phyloP scores from a whole-genome alignment of 2,797 vertebrate species.

The Leucoraja ocellata region DNA sequence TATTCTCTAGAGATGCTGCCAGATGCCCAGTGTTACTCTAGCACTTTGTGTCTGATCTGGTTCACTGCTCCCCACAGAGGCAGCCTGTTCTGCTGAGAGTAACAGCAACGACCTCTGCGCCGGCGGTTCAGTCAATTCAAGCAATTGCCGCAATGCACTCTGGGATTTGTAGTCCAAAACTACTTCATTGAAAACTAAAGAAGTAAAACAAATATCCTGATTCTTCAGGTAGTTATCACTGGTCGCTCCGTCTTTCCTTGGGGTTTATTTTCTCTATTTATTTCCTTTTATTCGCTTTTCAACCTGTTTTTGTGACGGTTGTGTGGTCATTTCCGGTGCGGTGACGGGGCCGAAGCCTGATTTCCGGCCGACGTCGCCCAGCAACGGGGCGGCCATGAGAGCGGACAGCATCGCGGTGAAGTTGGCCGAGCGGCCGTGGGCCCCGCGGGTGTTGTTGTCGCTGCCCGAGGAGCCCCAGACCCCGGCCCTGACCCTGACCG shows the following conservation, averaged over 20 bases:
- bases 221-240: neutral
- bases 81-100: no score
- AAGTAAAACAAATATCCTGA: neutral
- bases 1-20: no score
- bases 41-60: no score
- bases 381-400: neutral
- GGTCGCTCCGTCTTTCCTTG: neutral
- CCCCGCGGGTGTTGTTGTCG: slow-evolving; percentile 77
- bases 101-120: neutral
- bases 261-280: neutral
- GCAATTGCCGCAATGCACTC: neutral
- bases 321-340: no score
- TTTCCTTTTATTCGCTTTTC: no score
- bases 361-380: no score
- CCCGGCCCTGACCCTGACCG: slow-evolving; percentile 62
- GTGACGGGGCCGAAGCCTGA: no score
- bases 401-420: slow-evolving; percentile 70
- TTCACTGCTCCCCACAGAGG: no score
- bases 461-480: slow-evolving; percentile 78
- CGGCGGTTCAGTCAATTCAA: neutral
- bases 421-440: slow-evolving; percentile 71
- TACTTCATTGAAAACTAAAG: neutral
- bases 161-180: neutral
- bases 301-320: no score
- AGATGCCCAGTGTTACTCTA: no score